Evolutionary conservation across 2,113 vertebrate genomes (phyloP).

Genomic region (Platanista minor): DNA sequence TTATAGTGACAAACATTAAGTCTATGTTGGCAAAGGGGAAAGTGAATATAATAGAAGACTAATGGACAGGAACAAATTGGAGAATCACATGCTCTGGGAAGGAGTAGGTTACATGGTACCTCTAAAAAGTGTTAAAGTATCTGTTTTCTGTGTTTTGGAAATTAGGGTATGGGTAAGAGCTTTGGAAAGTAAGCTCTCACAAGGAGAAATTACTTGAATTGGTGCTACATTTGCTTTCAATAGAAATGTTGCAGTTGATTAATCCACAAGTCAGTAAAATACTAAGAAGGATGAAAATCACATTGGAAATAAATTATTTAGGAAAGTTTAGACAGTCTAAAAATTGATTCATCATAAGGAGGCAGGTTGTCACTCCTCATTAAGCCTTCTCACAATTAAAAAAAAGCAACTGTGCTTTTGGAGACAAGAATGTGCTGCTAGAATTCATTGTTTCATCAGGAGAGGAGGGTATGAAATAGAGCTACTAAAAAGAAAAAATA

Average conservation of each 20-base stretch:
- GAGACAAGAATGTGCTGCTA: neutral
- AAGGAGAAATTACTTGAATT: neutral
- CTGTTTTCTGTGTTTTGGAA: neutral
- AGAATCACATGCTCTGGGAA: neutral
- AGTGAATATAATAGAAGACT: neutral
- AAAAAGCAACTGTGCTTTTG: neutral
- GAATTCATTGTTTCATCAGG: neutral
- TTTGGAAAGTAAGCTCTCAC: neutral
- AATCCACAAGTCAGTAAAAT: slow-evolving; percentile 42
- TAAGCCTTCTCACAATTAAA: neutral
- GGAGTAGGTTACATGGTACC: neutral
- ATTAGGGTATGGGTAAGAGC: neutral
- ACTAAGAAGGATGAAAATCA: slow-evolving; percentile 35
- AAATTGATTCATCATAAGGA: slow-evolving; percentile 13
- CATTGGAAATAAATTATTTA: slow-evolving; percentile 55
- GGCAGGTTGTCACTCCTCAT: slow-evolving; percentile 27
- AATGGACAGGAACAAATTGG: neutral
- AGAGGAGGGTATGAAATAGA: neutral
- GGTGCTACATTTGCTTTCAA: slow-evolving; percentile 11
- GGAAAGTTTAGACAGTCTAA: slow-evolving; percentile 29
- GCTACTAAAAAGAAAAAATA: neutral
- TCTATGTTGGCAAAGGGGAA: neutral
- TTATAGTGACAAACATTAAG: neutral
- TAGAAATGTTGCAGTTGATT: slow-evolving; percentile 33
- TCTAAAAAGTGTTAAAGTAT: neutral